These are phyloP conservation scores for Prunella strophiata DNA, from an alignment of 2,797 vertebrate genomes.

Conservation along the genomic window DNA sequence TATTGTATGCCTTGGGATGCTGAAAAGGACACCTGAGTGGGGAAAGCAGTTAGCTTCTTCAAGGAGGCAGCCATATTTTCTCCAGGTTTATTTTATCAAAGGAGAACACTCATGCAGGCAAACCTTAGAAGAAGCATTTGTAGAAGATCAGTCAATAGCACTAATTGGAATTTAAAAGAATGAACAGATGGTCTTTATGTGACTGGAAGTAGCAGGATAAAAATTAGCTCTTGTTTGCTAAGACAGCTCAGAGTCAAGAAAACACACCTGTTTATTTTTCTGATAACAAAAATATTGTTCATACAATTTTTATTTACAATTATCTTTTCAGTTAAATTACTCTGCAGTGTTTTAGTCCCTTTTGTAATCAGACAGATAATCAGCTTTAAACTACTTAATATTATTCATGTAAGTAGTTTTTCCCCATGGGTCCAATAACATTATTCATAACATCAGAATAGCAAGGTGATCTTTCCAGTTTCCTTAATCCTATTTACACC, in stretches of 20 bases:
- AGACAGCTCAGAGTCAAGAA: constrained; percentile 58
- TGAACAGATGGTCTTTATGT: constrained; percentile 80
- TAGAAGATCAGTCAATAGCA: constrained; percentile 68
- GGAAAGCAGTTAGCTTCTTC: background rate
- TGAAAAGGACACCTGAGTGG: background rate
- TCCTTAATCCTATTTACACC: constrained; percentile 44
- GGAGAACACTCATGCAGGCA: background rate
- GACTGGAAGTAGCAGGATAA: constrained; percentile 69
- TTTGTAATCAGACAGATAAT: constrained; percentile 41
- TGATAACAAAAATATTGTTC: constrained; percentile 58
- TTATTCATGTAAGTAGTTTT: background rate
- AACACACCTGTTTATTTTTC: constrained; percentile 78
- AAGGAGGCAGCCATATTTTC: background rate
- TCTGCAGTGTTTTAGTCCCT: constrained; percentile 8
- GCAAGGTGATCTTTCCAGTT: constrained; percentile 51
- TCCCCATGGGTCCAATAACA: background rate
- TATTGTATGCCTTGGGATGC: background rate
- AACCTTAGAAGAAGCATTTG: constrained; percentile 24
- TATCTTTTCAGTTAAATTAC: constrained; percentile 47
- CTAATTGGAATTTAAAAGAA: constrained; percentile 77
- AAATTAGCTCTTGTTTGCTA: constrained; percentile 64
- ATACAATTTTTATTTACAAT: constrained; percentile 50
- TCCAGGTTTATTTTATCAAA: constrained; percentile 25
- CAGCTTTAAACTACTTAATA: constrained; percentile 44
- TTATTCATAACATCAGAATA: constrained; percentile 44